These are phyloP conservation scores for Choreutis nemorana DNA, from an alignment of 2,888 invertebrate genomes.

Conservation along the genomic window DNA sequence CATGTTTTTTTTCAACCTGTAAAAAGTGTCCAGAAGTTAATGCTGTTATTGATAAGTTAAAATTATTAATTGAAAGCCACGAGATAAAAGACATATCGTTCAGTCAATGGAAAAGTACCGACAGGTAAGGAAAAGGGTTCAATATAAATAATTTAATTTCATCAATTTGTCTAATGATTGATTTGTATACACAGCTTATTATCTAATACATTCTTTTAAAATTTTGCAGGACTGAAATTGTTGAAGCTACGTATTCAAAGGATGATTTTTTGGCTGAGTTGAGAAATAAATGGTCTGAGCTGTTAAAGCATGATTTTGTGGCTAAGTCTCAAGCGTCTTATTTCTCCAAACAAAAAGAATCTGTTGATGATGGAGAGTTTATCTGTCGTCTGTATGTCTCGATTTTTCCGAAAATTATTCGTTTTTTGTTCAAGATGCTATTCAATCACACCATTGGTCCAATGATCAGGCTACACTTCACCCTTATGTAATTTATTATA, in stretches of 20 bases:
- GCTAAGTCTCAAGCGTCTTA: constrained; percentile 2
- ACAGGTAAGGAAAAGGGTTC: constrained; percentile 2
- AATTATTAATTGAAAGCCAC: constrained; percentile 3
- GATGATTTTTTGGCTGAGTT: constrained; percentile 3
- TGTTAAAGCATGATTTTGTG: constrained; percentile 3
- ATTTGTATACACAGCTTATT: constrained; percentile 2
- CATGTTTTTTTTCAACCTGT: constrained; percentile 2
- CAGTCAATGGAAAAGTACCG: constrained; percentile 3
- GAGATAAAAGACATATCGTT: constrained; percentile 3
- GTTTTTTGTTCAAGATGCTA: constrained; percentile 2
- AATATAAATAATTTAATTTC: constrained; percentile 2
- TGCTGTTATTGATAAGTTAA: constrained; percentile 4
- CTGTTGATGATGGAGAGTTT: constrained; percentile 3
- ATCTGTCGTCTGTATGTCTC: constrained; percentile 2
- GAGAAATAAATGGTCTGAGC: constrained; percentile 2
- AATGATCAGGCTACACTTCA: constrained; percentile 3
- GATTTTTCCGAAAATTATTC: constrained; percentile 3
- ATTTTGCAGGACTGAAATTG: constrained; percentile 3
- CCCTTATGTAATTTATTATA: constrained; percentile 3
- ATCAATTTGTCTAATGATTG: constrained; percentile 2
- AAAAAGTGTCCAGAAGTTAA: constrained; percentile 4
- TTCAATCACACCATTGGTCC: constrained; percentile 4
- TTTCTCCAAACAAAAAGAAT: constrained; percentile 3
- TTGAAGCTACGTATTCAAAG: constrained; percentile 3
- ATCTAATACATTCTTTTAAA: constrained; percentile 3